Base-by-base conservation (phyloP, 64 coral and sea anemone genomes). In the Montipora cactus region DNA sequence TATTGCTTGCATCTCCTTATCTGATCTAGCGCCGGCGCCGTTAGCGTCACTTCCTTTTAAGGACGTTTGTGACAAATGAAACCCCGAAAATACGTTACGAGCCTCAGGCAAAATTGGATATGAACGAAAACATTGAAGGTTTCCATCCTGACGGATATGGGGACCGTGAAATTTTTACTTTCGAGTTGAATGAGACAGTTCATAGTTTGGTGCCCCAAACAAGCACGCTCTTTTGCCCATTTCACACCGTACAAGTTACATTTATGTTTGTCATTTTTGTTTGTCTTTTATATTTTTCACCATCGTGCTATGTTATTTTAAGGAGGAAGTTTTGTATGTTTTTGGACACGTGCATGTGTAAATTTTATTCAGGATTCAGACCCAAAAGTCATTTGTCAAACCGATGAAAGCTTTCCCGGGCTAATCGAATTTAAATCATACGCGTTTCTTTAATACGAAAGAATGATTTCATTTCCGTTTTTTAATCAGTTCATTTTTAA, bases 401-500 rank as follows among this genome's bases (percentile, higher is more conserved):
- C 25, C 25, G 1, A 25, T 25, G 25, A 25, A 25, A 25, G 25
- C 25, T 25, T 25, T 25, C 25, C 25, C 25, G 25, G 25, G 25
- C 25, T 25, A 96, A 67, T 37, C 28, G 28, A 37, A 37, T 37
- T 37, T 37, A 37, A 37, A 37, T 37, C 0, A 55, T 55, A 55
- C 6, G 52, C 9, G 52, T 55, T 55, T 55, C 9, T 10, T 55
- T 55, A 55, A 37, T 37, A 37, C 28, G 28, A 37, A 37, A 37
- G 28, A 37, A 37, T 37, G 28, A 37, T 52, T 81, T 10, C 5
- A 55, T 5, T 11, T 3, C 15, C 10, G 0, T 57, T 58, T 25
- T 81, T 4, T 84, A 66, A 67, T 84, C 58, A 47, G 12, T 48
- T 67, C 13, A 84, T 67, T 37, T 84, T 57, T 59, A 49, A 81